Percentiles rank a stretch among this genome's conserved stretches.
phyloP scores from a whole-genome alignment of 2,113 vertebrate species.

The Cyanoliseus patagonus region DNA sequence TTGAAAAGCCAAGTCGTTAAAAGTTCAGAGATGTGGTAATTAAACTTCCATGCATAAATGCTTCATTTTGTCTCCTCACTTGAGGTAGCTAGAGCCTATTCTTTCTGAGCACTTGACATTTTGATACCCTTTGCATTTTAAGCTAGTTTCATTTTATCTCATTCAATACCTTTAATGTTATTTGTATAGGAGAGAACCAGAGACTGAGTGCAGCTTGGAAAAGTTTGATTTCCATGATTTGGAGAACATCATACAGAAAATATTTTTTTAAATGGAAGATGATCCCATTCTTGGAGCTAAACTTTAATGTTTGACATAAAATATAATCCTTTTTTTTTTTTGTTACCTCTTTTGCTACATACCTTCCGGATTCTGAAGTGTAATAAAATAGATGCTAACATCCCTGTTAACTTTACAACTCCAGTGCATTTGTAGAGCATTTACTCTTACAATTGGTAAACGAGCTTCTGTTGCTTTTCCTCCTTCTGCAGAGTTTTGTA shows the following conservation, averaged over 20 bases:
- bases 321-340: not conserved
- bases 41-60: not conserved
- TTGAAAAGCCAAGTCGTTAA: not conserved
- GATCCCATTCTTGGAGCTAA: not conserved
- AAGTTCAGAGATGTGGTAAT: not conserved
- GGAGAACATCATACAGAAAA: not conserved
- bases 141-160: not conserved
- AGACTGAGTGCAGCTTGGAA: not conserved
- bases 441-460: not conserved
- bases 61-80: not conserved
- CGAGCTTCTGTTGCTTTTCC: not conserved
- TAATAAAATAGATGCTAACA: not conserved
- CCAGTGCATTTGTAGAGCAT: not conserved
- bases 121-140: slow-evolving; percentile 29
- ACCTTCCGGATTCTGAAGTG: not conserved
- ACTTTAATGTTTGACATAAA: not conserved
- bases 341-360: not conserved
- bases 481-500: not conserved
- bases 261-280: not conserved
- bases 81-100: not conserved
- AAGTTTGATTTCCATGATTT: not conserved
- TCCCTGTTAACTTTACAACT: not conserved
- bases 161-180: not conserved
- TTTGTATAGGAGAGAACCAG: not conserved
- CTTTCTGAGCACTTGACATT: slow-evolving; percentile 39